phyloP scores from a whole-genome alignment of 2,888 invertebrate genomes.

The Nomada ferruginata region DNA sequence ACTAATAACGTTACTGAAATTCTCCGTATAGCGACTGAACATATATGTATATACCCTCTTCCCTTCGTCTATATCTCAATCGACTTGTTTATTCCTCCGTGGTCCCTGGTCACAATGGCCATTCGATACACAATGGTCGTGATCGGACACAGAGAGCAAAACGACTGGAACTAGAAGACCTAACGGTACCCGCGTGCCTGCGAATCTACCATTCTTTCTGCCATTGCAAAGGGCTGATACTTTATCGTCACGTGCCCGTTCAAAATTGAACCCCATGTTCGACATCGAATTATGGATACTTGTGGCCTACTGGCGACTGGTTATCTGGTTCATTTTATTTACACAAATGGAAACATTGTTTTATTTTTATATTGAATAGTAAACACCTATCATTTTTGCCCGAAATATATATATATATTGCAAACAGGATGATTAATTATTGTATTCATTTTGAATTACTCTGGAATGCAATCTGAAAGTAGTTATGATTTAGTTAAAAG shows the following conservation, averaged over 20 bases:
- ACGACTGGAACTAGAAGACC: slow-evolving; percentile 13
- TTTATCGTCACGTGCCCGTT: not conserved
- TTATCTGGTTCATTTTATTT: no score
- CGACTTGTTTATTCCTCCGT: slow-evolving; percentile 25
- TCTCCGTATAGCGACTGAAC: not conserved
- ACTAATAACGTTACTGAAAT: slow-evolving; percentile 25
- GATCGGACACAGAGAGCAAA: slow-evolving; percentile 14
- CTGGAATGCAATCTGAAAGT: no score
- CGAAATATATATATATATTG: no score
- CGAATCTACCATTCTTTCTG: slow-evolving; percentile 4
- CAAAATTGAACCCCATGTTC: not conserved
- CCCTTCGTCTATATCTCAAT: slow-evolving; percentile 23
- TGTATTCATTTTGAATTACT: no score
- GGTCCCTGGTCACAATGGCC: not conserved
- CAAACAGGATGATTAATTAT: no score
- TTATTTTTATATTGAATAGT: no score
- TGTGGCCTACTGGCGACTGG: not conserved
- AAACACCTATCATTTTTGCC: no score
- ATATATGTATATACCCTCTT: not conserved
- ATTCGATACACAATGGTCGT: slow-evolving; percentile 35
- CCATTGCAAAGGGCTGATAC: not conserved
- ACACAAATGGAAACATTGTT: no score
- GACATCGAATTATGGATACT: not conserved
- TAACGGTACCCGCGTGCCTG: slow-evolving; percentile 34
- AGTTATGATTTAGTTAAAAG: no score